phyloP scores from a whole-genome alignment of 35 echinoderm and acorn worm species.

The Lytechinus variegatus region DNA sequence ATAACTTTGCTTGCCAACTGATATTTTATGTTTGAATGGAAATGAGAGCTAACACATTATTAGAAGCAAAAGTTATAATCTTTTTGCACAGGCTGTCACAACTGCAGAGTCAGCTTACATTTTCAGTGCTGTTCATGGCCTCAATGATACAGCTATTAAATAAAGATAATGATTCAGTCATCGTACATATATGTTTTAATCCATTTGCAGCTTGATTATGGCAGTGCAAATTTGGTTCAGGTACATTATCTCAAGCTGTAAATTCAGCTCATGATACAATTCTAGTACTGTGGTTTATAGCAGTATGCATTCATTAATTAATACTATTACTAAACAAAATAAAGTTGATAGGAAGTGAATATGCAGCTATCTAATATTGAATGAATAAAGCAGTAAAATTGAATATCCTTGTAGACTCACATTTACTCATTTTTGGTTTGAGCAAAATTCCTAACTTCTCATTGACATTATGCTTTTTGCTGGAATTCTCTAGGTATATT shows the following conservation, averaged over 20 bases:
- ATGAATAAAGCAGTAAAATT: no score
- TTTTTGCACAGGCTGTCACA: neutral
- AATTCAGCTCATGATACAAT: no score
- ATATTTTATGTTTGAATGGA: neutral
- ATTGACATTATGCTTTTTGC: neutral
- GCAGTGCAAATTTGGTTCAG: neutral
- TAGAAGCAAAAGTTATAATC: neutral
- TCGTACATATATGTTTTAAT: neutral
- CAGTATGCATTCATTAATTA: neutral
- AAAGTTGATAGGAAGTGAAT: neutral
- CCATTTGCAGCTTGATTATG: neutral
- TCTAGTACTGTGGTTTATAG: neutral
- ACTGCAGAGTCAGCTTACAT: neutral
- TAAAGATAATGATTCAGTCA: no score
- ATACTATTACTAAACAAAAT: neutral
- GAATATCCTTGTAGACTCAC: no score
- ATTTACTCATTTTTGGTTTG: neutral
- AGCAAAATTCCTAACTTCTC: neutral
- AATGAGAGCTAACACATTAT: neutral
- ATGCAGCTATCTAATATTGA: neutral
- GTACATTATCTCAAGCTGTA: neutral
- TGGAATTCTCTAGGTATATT: conserved; percentile 61
- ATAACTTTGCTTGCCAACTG: neutral
- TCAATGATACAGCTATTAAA: no score
- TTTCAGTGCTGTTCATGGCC: no score